phyloP scores from a whole-genome alignment of 2,797 vertebrate genomes.

The Acanthurus lineatus region DNA sequence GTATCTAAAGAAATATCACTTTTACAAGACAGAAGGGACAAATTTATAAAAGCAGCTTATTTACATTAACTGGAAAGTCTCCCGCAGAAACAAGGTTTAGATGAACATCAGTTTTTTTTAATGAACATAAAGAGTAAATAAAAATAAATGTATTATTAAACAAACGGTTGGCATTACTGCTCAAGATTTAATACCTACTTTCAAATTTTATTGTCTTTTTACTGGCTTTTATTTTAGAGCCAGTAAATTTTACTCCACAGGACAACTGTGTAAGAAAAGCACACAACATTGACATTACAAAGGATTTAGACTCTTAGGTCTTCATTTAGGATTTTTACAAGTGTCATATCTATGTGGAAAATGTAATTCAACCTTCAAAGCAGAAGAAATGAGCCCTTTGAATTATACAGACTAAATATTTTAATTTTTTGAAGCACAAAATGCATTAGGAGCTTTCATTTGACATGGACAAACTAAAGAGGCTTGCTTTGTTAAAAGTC shows the following conservation, averaged over 20 bases:
- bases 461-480: conserved; percentile 34
- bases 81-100: neutral
- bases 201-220: neutral
- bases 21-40: neutral
- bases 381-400: neutral
- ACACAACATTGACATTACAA: neutral
- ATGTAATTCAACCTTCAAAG: conserved; percentile 12
- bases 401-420: conserved; percentile 21
- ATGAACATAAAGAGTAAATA: neutral
- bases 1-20: neutral
- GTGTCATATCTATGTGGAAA: neutral
- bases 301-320: neutral
- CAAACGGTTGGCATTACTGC: neutral
- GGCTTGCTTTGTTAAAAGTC: conserved; percentile 23
- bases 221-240: neutral
- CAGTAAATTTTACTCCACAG: neutral
- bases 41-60: neutral
- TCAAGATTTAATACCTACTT: neutral
- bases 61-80: neutral
- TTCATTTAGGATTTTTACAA: conserved; percentile 1
- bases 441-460: conserved; percentile 39
- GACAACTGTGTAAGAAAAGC: too few relatives aligned
- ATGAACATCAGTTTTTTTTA: neutral
- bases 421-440: conserved; percentile 5
- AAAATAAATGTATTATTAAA: neutral